Evolutionary conservation across 2,797 vertebrate species (phyloP).

Genomic region (Argyrosomus regius): DNA sequence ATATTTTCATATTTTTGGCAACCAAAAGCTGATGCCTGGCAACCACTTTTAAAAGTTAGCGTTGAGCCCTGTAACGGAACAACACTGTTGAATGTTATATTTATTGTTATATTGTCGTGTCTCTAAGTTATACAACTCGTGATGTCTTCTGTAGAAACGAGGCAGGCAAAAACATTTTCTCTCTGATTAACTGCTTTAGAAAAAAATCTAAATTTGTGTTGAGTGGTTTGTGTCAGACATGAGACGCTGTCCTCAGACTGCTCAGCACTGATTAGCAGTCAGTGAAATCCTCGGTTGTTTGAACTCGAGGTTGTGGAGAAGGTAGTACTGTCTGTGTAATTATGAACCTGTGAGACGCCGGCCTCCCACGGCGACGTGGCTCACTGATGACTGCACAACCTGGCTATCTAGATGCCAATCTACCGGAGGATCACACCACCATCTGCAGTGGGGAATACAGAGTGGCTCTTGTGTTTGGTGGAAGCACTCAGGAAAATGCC

Average conservation of each 20-base stretch:
- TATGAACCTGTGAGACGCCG: constrained; percentile 13
- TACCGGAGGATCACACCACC: constrained; percentile 33
- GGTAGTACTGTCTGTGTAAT: constrained; percentile 22
- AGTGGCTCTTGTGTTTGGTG: constrained; percentile 38
- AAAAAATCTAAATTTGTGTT: no score
- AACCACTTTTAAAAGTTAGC: no score
- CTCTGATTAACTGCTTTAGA: no score
- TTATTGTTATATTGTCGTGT: no score
- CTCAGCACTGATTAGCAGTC: neutral
- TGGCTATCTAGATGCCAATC: constrained; percentile 13
- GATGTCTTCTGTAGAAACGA: no score
- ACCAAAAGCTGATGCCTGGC: no score
- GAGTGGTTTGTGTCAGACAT: neutral
- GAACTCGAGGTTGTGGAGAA: constrained; percentile 5
- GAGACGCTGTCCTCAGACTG: neutral
- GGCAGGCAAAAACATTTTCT: no score
- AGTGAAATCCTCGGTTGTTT: constrained; percentile 3
- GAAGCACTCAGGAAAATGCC: constrained; percentile 46
- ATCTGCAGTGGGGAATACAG: constrained; percentile 35
- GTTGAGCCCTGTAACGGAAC: no score
- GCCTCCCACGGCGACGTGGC: constrained; percentile 36
- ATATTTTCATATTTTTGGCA: no score
- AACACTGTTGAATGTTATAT: no score
- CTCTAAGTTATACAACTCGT: no score
- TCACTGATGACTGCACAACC: constrained; percentile 10